Conservation (phyloP, 2,113 vertebrate species). For the Herpailurus yagouaroundi region DNA sequence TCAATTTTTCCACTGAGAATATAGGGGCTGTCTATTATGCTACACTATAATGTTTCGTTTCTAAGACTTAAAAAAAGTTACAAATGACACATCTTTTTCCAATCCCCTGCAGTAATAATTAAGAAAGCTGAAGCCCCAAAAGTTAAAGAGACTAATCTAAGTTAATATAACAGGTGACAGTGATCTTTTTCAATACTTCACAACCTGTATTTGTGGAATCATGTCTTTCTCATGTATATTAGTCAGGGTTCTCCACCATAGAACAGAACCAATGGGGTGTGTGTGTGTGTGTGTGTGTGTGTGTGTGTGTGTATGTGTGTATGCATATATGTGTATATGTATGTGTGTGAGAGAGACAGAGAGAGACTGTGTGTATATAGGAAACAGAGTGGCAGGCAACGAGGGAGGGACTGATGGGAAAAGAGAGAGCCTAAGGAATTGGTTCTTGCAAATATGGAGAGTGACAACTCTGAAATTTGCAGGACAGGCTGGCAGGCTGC, state of each 20-base stretch:
- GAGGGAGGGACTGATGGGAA: not conserved
- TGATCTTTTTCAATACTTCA: not conserved
- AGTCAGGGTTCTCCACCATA: not conserved
- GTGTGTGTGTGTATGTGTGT: not conserved
- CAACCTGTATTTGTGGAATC: not conserved
- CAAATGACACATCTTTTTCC: not conserved
- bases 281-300: not conserved
- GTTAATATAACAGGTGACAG: not conserved
- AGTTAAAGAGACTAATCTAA: not conserved
- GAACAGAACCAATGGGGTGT: not conserved
- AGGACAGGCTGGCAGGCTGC: not conserved
- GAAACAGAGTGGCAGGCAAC: not conserved
- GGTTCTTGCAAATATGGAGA: not conserved
- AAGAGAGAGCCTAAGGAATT: not conserved
- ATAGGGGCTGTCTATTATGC: not conserved
- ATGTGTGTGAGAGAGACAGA: not conserved
- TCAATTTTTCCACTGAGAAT: not conserved
- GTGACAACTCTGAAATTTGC: not conserved
- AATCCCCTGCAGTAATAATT: not conserved
- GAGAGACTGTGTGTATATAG: not conserved
- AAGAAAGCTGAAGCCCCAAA: not conserved
- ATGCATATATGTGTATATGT: not conserved
- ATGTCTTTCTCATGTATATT: not conserved
- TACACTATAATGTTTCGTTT: not conserved
- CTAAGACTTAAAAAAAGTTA: not conserved